Percentiles rank a stretch among this genome's conserved stretches.
These are phyloP conservation scores for Amblyjoppa proteus DNA, from an alignment of 2,888 invertebrate species.

Conservation along the genomic window DNA sequence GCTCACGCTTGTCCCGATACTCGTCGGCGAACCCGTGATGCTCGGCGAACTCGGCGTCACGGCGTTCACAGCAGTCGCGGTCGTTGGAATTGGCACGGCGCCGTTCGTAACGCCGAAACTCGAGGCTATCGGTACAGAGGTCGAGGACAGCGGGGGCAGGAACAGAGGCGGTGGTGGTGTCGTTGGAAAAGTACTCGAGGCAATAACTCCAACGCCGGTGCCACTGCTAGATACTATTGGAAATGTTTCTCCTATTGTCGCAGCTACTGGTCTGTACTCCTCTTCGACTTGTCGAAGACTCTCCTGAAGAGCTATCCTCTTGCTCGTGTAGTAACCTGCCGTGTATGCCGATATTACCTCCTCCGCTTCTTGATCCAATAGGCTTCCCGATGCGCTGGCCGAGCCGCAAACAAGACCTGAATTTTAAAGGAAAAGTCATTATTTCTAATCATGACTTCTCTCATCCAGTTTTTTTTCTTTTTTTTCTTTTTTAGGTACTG, in stretches of 20 bases:
- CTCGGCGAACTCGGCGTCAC: slow-evolving; percentile 55
- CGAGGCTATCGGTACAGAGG: slow-evolving; percentile 85
- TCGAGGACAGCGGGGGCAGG: slow-evolving; percentile 85
- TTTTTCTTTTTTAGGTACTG: not conserved
- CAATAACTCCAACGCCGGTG: slow-evolving; percentile 43
- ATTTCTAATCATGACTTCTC: not conserved
- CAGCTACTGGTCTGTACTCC: slow-evolving; percentile 71
- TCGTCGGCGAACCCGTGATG: slow-evolving; percentile 60
- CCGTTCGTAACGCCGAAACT: slow-evolving; percentile 84
- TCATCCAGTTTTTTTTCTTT: too few relatives aligned
- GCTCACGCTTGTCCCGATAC: slow-evolving; percentile 81
- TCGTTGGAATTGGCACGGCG: slow-evolving; percentile 84
- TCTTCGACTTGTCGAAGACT: slow-evolving; percentile 69
- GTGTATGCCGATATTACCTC: slow-evolving; percentile 82
- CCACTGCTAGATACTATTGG: slow-evolving; percentile 73
- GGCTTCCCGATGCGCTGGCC: slow-evolving; percentile 83
- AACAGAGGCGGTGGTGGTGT: slow-evolving; percentile 86
- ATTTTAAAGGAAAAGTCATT: not conserved
- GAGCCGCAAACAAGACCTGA: slow-evolving; percentile 84
- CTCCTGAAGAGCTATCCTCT: slow-evolving; percentile 70
- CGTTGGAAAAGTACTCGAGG: slow-evolving; percentile 69
- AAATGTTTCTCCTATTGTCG: slow-evolving; percentile 77
- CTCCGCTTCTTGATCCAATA: slow-evolving; percentile 84
- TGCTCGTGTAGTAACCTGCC: slow-evolving; percentile 74
- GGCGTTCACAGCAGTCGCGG: slow-evolving; percentile 80